A percentile compares a stretch with the other conserved stretches of the same genome.
Conservation (phyloP, 2,797 vertebrate species). For the Alectoris magna region DNA sequence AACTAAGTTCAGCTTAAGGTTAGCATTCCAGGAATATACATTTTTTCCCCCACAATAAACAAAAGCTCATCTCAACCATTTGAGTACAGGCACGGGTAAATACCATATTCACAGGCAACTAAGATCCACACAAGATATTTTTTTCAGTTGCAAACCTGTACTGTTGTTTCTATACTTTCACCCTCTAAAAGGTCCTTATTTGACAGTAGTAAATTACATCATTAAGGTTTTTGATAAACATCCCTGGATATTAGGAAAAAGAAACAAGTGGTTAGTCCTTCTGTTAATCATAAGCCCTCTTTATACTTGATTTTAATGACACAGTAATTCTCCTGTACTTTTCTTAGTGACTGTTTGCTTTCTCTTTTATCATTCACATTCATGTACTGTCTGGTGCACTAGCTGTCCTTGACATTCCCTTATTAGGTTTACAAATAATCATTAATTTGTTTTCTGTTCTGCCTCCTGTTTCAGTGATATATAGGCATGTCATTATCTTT, state of each 20-base stretch:
- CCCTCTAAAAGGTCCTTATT: background rate
- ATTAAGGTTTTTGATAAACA: background rate
- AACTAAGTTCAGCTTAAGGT: background rate
- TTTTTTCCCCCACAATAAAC: background rate
- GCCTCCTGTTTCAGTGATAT: conserved; percentile 69
- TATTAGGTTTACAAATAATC: conserved; percentile 75
- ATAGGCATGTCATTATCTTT: conserved; percentile 68
- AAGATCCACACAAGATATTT: background rate
- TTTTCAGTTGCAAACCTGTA: background rate
- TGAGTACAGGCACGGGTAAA: background rate
- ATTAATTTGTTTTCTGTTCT: conserved; percentile 72
- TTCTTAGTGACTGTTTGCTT: background rate
- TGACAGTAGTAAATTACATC: background rate
- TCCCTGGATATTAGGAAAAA: background rate
- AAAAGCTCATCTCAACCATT: background rate
- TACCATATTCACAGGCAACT: background rate
- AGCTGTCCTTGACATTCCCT: conserved; percentile 66
- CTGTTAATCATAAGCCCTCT: background rate
- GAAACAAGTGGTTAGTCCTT: background rate
- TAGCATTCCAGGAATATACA: background rate
- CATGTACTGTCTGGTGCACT: background rate
- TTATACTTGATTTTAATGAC: background rate
- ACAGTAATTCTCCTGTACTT: background rate
- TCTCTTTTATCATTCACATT: conserved; percentile 52
- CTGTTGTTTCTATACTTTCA: background rate